Evolutionary conservation across 64 coral and sea anemone species (phyloP), one percentile per base, ranked within the genome.

Genomic region (Dendronephthya gigantea): DNA sequence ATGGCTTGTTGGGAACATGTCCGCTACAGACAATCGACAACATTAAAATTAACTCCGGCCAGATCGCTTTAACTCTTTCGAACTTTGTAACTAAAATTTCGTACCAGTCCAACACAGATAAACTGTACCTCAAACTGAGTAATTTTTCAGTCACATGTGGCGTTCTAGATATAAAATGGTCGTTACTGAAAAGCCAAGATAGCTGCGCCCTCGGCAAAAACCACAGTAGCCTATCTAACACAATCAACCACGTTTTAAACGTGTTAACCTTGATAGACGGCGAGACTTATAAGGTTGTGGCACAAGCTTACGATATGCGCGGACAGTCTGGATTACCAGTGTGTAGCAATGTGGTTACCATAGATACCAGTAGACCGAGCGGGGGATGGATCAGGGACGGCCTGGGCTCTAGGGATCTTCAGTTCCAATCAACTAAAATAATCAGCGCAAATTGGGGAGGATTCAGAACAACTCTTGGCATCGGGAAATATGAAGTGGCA

Each of bases 311-410:
- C 28, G 72, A 79, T 34, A 79, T 79, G 19, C 6, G 87, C 91
- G 56, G 82, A 84, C 85, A 81, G 35, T 49, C 68, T 17, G 25
- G 34, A 75, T 91, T 50, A 47, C 85, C 88, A 29, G 84, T 87
- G 34, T 97, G 94, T 27, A 88, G 89, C 55, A 89, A 89, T 43
- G n/a, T 38, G 2, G 45, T 97, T n/a, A 87, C 86, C n/a, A 87
- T 97, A 83, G 94, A 97, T 81, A 97, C 91, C 0, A 85, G 91
- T 59, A 83, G 16, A 4, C 94, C 94, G 56, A n/a, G 85, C 52
- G 51, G 49, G 48, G 94, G 94, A n/a, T 97, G 94, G 94, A 74
- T 97, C 17, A 66, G 85, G 19, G 94, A 97, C 74, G 94, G 94
- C 0, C 40, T 89, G 52, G 84, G 32, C 0, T 33, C 31, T 33